A percentile compares a stretch with the other conserved stretches of the same genome.
Evolutionary conservation across 2,113 vertebrate species (phyloP).

Genomic region (Rhabdornis inornatus): DNA sequence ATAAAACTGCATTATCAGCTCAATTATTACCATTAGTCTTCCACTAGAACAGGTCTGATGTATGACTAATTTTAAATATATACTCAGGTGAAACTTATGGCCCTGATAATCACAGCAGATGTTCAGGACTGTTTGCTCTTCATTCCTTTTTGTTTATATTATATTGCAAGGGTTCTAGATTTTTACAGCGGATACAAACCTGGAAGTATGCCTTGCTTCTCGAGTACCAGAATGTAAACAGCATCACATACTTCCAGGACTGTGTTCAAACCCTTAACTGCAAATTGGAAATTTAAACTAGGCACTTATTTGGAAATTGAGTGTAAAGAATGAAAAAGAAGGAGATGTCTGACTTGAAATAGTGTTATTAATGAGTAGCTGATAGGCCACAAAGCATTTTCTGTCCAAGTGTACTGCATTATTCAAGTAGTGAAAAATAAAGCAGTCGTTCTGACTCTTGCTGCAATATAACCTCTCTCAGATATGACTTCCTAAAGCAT

Average conservation of each 20-base stretch:
- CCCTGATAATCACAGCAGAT: background rate
- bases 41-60: background rate
- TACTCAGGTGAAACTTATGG: background rate
- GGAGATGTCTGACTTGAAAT: background rate
- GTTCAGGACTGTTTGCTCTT: background rate
- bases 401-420: background rate
- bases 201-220: background rate
- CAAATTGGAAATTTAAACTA: background rate
- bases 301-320: background rate
- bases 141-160: background rate
- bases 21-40: constrained; percentile 2
- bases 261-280: background rate
- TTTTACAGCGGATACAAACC: background rate
- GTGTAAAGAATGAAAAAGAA: background rate
- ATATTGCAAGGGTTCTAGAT: background rate
- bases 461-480: background rate
- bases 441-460: background rate
- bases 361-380: background rate
- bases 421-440: background rate
- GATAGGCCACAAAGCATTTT: background rate
- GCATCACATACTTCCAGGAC: background rate
- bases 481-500: background rate
- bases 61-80: background rate
- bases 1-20: background rate
- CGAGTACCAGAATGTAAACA: background rate